Conservation (phyloP, 2,888 invertebrate species). For the Caenorhabditis doughertyi region DNA sequence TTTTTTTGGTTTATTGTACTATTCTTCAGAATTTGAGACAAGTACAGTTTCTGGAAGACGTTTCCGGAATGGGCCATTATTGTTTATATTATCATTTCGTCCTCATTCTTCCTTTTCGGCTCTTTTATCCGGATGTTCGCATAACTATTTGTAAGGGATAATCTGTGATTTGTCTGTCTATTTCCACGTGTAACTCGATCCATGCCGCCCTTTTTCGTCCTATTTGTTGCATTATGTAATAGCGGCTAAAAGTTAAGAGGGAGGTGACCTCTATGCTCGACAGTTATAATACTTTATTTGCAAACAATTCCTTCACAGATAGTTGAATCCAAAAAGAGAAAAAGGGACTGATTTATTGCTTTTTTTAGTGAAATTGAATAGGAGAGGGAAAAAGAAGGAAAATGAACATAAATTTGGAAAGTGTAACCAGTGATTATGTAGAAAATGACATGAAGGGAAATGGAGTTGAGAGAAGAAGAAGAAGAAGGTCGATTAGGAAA, state of each 20-base stretch:
- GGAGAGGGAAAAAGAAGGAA: not conserved
- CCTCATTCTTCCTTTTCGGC: no score
- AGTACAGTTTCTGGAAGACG: no score
- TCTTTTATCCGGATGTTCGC: no score
- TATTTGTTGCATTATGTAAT: constrained; percentile 56
- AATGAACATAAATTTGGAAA: constrained; percentile 52
- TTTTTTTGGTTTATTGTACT: no score
- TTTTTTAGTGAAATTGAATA: not conserved
- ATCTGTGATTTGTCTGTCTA: constrained; percentile 15
- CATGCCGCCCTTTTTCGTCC: constrained; percentile 27
- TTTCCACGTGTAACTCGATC: constrained; percentile 41
- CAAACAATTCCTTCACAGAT: constrained; percentile 12
- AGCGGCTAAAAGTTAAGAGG: constrained; percentile 25
- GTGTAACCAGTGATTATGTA: constrained; percentile 56
- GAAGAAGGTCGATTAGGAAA: constrained; percentile 51
- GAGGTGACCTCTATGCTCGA: constrained; percentile 14
- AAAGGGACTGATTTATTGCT: constrained; percentile 44
- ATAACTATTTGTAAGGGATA: constrained; percentile 16
- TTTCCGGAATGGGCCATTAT: no score
- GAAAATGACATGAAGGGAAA: not conserved
- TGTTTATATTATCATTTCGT: no score
- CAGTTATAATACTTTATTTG: constrained; percentile 53
- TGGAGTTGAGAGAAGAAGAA: not conserved
- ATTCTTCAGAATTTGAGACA: no score
- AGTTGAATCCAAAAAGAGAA: not conserved